Evolutionary conservation across 2,113 vertebrate genomes (phyloP).

Genomic region (Hymenochirus boettgeri): DNA sequence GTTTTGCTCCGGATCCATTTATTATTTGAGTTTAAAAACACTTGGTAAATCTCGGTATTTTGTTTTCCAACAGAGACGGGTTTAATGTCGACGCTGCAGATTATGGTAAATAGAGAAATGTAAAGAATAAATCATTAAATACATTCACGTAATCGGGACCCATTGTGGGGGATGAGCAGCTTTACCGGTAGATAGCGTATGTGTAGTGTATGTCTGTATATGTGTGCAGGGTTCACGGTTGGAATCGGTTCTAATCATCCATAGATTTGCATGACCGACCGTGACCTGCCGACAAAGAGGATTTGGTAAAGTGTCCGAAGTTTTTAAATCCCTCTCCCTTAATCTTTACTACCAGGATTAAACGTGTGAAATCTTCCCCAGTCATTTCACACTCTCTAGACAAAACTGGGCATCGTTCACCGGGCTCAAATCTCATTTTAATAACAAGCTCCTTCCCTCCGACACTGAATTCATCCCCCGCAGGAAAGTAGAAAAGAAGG

Average conservation of each 20-base stretch:
- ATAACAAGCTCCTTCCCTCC: constrained; percentile 38
- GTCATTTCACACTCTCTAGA: constrained; percentile 49
- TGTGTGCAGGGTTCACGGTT: constrained; percentile 41
- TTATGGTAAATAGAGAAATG: background rate
- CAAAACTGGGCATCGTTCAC: constrained; percentile 42
- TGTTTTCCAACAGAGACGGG: background rate
- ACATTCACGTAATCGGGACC: background rate
- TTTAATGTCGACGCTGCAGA: background rate
- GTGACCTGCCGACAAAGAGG: constrained; percentile 47
- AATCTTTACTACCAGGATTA: constrained; percentile 27
- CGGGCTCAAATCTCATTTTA: constrained; percentile 46
- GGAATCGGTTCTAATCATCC: constrained; percentile 43
- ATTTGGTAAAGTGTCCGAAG: constrained; percentile 47
- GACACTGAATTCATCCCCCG: constrained; percentile 10
- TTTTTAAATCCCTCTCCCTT: constrained; percentile 39
- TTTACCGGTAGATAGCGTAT: too few relatives aligned
- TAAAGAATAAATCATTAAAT: too few relatives aligned
- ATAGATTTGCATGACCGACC: constrained; percentile 44
- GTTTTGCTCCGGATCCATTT: too few relatives aligned
- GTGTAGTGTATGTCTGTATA: too few relatives aligned
- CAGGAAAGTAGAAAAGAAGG: background rate
- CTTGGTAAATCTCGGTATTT: too few relatives aligned
- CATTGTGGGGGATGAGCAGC: background rate
- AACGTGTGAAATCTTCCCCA: constrained; percentile 54
- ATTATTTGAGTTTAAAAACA: too few relatives aligned